A percentile compares a stretch with the other conserved stretches of the same genome.
Conservation (phyloP, 2,113 vertebrate genomes). For the Himantopus leucocephalus region DNA sequence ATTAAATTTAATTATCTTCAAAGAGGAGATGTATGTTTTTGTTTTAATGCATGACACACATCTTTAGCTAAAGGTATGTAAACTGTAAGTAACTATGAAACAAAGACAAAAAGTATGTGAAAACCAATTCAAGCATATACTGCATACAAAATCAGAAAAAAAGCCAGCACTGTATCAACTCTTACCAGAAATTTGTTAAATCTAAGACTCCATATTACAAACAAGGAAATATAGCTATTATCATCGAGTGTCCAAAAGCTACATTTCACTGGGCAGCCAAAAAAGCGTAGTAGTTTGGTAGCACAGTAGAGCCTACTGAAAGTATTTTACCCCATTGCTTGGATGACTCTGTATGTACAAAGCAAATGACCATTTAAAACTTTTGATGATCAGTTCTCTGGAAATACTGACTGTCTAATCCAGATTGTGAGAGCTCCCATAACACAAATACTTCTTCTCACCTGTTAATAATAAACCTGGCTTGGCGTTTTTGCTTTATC, state of each 20-base stretch:
- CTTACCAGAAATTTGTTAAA: background rate
- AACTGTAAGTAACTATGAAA: background rate
- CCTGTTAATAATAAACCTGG: conserved; percentile 97
- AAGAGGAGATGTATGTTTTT: background rate
- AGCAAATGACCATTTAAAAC: background rate
- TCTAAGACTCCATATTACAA: background rate
- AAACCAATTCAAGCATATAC: background rate
- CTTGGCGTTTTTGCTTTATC: conserved; percentile 92
- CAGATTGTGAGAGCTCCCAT: background rate
- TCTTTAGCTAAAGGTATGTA: background rate
- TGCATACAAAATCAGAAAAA: background rate
- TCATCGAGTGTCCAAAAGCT: background rate
- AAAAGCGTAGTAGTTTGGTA: too few species aligned
- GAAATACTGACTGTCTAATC: background rate
- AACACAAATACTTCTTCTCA: conserved; percentile 44
- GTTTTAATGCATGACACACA: background rate
- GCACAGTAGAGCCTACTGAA: background rate
- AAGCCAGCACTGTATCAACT: background rate
- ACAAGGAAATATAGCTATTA: background rate
- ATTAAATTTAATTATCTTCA: background rate
- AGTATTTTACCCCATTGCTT: background rate
- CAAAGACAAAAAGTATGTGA: background rate
- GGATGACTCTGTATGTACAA: background rate
- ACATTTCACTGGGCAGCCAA: background rate
- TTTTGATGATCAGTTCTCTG: background rate